Conservation (phyloP, 2,113 vertebrate genomes). For the Zonotrichia leucophrys region DNA sequence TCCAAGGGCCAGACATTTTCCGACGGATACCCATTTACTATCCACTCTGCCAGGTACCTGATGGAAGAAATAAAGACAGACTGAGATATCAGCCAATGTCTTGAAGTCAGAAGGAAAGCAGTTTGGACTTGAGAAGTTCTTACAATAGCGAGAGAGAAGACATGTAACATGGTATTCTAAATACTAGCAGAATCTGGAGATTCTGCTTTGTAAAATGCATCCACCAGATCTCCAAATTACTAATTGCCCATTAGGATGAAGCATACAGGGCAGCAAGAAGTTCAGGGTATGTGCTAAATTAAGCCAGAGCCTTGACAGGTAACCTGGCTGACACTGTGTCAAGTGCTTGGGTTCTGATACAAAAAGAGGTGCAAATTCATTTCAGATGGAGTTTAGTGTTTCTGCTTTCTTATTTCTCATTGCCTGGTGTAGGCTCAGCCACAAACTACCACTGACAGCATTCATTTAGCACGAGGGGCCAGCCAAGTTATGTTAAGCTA, state of each 20-base stretch:
- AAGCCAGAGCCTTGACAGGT: not conserved
- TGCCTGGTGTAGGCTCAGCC: not conserved
- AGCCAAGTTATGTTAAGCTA: conserved; percentile 11
- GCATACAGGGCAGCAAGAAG: not conserved
- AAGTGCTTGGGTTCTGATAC: not conserved
- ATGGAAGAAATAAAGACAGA: not conserved
- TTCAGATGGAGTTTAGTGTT: not conserved
- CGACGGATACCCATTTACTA: conserved; percentile 90
- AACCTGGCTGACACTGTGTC: not conserved
- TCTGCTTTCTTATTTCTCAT: not conserved
- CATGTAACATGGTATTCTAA: not conserved
- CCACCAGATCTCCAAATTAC: not conserved
- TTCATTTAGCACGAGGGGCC: not conserved
- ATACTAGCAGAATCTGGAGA: not conserved
- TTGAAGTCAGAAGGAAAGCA: not conserved
- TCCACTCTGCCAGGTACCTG: conserved; percentile 97
- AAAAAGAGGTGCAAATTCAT: not conserved
- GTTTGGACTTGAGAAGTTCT: not conserved
- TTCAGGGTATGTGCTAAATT: not conserved
- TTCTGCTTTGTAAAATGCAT: not conserved
- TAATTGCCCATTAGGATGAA: not conserved
- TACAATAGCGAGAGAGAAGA: not conserved
- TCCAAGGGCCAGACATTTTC: conserved; percentile 94
- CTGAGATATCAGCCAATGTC: not conserved
- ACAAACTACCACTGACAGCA: not conserved